Evolutionary conservation across 2,113 vertebrate species (phyloP).

Genomic region (Cynocephalus volans): DNA sequence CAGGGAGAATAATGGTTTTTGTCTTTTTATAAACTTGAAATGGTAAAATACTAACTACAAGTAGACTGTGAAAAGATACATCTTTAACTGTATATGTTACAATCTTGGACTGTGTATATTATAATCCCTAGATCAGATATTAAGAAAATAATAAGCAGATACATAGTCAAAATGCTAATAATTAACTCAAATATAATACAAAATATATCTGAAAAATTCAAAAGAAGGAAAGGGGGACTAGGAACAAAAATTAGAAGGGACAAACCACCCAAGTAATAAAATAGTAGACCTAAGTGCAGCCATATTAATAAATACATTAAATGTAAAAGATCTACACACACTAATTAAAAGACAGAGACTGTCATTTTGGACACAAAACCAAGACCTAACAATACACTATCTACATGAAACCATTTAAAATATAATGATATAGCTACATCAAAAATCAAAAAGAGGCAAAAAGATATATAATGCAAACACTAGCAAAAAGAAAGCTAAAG

Average conservation of each 20-base stretch:
- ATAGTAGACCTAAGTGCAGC: background rate
- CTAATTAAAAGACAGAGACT: background rate
- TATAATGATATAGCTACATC: background rate
- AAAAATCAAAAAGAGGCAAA: background rate
- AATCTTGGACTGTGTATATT: background rate
- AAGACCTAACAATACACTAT: background rate
- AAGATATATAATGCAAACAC: background rate
- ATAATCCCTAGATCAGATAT: background rate
- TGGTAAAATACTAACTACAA: background rate
- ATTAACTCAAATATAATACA: background rate
- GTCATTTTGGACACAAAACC: background rate
- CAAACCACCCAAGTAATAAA: background rate
- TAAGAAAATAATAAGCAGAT: background rate
- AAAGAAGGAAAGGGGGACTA: background rate
- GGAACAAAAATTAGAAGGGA: background rate
- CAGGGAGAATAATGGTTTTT: background rate
- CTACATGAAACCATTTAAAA: background rate
- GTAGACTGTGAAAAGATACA: background rate
- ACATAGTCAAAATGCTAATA: background rate
- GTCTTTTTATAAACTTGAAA: background rate
- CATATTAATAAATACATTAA: background rate
- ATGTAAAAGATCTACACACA: background rate
- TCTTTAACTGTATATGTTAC: background rate
- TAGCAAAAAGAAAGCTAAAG: background rate
- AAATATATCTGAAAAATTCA: background rate